These are phyloP conservation scores for Eilema sororculum DNA, from an alignment of 2,888 invertebrate species.

Conservation along the genomic window DNA sequence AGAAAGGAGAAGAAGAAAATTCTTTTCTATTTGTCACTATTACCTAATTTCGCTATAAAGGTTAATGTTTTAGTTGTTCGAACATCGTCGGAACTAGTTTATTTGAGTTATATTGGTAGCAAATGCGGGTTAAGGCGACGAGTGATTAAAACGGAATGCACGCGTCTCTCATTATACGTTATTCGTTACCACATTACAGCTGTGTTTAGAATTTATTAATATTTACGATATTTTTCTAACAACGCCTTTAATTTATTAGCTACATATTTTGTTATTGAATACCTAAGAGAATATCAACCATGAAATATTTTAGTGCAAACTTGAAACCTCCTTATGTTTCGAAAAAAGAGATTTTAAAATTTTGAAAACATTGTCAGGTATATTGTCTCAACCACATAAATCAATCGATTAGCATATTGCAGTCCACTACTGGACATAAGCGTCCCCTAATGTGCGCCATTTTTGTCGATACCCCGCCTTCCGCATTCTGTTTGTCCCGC, in stretches of 20 bases:
- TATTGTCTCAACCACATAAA: no score
- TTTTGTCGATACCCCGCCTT: no score
- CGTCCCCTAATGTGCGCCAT: no score
- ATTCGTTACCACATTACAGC: conserved; percentile 5
- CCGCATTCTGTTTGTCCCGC: no score
- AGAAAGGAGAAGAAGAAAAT: background rate
- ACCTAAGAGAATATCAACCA: background rate
- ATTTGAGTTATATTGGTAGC: conserved; percentile 24
- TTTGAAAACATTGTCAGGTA: no score
- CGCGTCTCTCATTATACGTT: conserved; percentile 31
- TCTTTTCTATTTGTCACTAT: no score
- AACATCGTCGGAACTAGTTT: conserved; percentile 21
- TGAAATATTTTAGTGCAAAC: background rate
- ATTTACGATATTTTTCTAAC: background rate
- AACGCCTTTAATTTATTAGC: background rate
- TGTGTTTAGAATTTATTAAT: conserved; percentile 17
- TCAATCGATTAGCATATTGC: no score
- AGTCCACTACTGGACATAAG: no score
- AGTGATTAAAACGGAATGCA: conserved; percentile 24
- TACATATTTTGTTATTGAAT: background rate
- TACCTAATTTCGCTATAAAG: background rate
- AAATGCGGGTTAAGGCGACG: conserved; percentile 25
- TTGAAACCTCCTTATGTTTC: no score
- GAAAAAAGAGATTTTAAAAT: no score
- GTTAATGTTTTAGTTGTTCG: background rate